Evolutionary conservation across 2,888 invertebrate species (phyloP), one percentile per base, ranked within the genome.

Genomic region (Tachystola acroxantha): DNA sequence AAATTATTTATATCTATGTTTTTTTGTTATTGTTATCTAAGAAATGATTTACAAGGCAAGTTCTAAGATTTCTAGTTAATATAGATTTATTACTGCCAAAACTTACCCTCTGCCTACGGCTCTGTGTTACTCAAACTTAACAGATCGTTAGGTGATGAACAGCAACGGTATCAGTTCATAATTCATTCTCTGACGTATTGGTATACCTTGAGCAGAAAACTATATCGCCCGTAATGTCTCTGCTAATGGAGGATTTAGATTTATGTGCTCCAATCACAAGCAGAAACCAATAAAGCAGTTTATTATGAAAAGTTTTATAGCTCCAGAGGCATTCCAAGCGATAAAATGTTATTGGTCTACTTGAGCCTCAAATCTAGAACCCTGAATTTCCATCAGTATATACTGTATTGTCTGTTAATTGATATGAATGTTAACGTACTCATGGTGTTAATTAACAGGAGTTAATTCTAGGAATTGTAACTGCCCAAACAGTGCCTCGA

Each of bases 231-330:
- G 40, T 67, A 59, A 71, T 58, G 53, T 52, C 43, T 57, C 33
- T 48, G 50, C 65, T 75, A 79, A 80, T 80, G 72, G 66, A 72
- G 50, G 61, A 53, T 48, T 50, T 43, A 56, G 57, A 75, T 78
- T 73, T 75, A 78, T 66, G 57, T 51, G 46, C 50, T 54, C 64
- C 55, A 68, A 60, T 55, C 50, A 53, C 27, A 47, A 44, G 36
- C 46, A 52, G 58, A 58, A 57, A 61, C 46, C 54, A 46, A 64
- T 65, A 62, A 61, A 69, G 57, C 63, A 68, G 61, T 57, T 64
- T 54, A 73, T 79, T 71, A 71, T 39, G 40, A 45, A 55, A 67
- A 75, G 73, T 73, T 67, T 72, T 68, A 73, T 67, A 45, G 40
- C 42, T 48, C 47, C 24, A 7, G 39, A 34, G 26, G 34, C 12